phyloP scores from a whole-genome alignment of 2,888 invertebrate species.

The Ariolimax columbianus region DNA sequence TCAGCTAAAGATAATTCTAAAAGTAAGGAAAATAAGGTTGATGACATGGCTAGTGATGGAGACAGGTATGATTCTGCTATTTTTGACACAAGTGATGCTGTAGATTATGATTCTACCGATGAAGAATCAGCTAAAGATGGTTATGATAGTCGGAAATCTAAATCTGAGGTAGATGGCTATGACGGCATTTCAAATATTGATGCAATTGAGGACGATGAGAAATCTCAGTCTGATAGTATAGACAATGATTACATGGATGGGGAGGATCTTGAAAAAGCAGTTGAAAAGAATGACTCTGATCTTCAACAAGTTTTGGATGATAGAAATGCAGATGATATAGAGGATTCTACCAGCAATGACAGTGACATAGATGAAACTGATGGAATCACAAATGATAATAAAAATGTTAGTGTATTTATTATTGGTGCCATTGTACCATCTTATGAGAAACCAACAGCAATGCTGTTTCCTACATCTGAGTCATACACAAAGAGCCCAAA shows the following conservation, averaged over 20 bases:
- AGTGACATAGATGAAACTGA: neutral
- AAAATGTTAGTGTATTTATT: neutral
- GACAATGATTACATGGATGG: neutral
- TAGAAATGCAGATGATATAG: neutral
- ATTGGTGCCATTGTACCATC: neutral
- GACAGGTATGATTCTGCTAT: too few relatives aligned
- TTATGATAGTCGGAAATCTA: neutral
- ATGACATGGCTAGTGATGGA: neutral
- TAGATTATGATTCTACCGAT: neutral
- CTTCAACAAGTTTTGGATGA: neutral
- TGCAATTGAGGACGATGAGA: neutral
- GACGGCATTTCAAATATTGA: neutral
- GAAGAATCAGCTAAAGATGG: neutral
- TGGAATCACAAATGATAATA: neutral
- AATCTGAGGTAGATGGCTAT: neutral
- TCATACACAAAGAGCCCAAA: neutral
- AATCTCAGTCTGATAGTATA: neutral
- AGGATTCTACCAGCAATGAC: neutral
- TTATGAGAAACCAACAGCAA: neutral
- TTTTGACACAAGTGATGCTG: too few relatives aligned
- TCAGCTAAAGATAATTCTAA: neutral
- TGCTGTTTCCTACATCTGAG: neutral
- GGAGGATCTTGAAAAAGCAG: neutral
- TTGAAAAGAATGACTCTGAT: neutral
- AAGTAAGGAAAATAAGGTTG: neutral